Percentiles rank a stretch among this genome's conserved stretches.
Conservation (phyloP, 2,888 invertebrate species). For the Macrosiphum euphorbiae region DNA sequence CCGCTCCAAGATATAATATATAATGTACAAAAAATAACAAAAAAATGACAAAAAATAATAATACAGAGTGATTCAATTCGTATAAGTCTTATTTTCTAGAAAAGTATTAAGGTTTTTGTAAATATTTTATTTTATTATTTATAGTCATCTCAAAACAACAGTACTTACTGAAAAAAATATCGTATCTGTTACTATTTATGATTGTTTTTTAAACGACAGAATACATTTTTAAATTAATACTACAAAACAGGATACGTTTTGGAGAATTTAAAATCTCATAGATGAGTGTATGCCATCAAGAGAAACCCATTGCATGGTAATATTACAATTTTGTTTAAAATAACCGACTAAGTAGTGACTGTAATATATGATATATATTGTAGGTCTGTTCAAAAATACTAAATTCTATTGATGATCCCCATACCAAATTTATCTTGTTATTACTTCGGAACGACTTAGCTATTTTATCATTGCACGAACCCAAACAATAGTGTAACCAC, state of each 20-base stretch:
- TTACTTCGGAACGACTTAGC: not conserved
- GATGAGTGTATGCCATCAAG: not conserved
- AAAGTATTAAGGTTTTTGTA: not conserved
- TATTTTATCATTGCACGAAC: slow-evolving; percentile 11
- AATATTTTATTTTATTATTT: not conserved
- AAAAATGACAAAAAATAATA: no score
- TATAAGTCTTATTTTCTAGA: not conserved
- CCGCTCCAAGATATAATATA: no score
- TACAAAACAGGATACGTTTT: not conserved
- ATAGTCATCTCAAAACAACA: not conserved
- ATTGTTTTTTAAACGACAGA: not conserved
- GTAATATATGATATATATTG: not conserved
- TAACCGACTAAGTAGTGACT: not conserved
- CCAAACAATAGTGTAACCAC: slow-evolving; percentile 40
- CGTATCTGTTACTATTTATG: not conserved
- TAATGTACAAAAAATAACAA: no score
- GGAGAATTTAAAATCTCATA: not conserved
- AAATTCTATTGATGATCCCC: not conserved
- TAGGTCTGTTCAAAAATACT: not conserved
- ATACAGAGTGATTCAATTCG: no score
- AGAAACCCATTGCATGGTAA: not conserved
- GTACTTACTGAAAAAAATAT: not conserved
- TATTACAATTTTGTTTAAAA: not conserved
- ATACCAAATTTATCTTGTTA: not conserved
- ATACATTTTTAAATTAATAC: not conserved